These are phyloP conservation scores for Eupeodes corollae DNA, from an alignment of 1,140 invertebrate species.

Conservation along the genomic window DNA sequence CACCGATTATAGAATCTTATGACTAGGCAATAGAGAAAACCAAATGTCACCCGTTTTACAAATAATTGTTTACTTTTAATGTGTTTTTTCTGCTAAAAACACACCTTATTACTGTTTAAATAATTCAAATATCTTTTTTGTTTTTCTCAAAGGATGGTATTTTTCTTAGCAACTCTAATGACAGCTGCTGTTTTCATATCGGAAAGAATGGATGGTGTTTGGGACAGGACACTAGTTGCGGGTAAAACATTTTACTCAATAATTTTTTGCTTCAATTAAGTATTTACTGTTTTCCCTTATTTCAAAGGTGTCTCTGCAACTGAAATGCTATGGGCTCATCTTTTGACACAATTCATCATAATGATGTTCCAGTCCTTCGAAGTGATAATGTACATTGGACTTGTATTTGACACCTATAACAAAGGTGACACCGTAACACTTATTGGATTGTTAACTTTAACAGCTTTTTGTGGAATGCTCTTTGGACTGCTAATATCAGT, in stretches of 20 bases:
- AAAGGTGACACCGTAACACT: slow-evolving; percentile 47
- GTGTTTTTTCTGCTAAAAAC: too few species aligned
- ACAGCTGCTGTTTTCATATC: slow-evolving; percentile 69
- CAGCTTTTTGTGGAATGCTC: slow-evolving; percentile 56
- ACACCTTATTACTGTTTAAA: neutral
- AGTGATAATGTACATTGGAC: slow-evolving; percentile 47
- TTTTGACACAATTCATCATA: slow-evolving; percentile 60
- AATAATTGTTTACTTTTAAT: too few species aligned
- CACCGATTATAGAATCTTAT: too few species aligned
- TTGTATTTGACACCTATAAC: slow-evolving; percentile 48
- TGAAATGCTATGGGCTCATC: slow-evolving; percentile 62
- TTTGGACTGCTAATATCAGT: slow-evolving; percentile 70
- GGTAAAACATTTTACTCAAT: slow-evolving; percentile 46
- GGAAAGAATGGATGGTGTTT: slow-evolving; percentile 67
- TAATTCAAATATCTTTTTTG: neutral
- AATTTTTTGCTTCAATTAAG: slow-evolving; percentile 18
- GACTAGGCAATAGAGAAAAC: too few species aligned
- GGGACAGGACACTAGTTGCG: slow-evolving; percentile 63
- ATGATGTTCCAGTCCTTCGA: slow-evolving; percentile 56
- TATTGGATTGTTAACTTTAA: slow-evolving; percentile 44
- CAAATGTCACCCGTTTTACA: too few species aligned
- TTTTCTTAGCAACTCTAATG: slow-evolving; percentile 65
- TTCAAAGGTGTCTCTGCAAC: slow-evolving; percentile 57
- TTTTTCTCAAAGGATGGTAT: slow-evolving; percentile 51
- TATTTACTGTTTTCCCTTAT: slow-evolving; percentile 33